phyloP scores from a whole-genome alignment of 2,113 vertebrate species.

The Psephotus haematonotus region DNA sequence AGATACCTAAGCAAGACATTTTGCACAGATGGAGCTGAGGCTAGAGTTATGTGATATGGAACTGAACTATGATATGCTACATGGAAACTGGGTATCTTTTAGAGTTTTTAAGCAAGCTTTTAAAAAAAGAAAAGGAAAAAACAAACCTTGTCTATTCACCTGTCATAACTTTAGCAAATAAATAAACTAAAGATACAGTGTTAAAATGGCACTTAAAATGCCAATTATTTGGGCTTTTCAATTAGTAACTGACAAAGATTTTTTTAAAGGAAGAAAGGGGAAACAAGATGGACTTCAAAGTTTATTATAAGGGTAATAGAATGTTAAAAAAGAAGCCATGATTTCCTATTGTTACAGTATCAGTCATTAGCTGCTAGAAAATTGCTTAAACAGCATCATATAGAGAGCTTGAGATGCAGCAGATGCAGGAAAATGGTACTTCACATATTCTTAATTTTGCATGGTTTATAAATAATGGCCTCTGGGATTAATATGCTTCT shows the following conservation, averaged over 20 bases:
- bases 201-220: not conserved
- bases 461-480: conserved; percentile 26
- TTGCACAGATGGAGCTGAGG: not conserved
- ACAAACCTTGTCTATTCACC: not conserved
- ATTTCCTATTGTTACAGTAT: conserved; percentile 19
- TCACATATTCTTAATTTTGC: not conserved
- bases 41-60: not conserved
- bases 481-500: conserved; percentile 21
- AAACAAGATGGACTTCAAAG: not conserved
- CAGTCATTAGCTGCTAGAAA: conserved; percentile 15
- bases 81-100: fast-evolving
- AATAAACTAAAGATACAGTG: not conserved
- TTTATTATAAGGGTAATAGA: not conserved
- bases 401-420: not conserved
- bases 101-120: not conserved
- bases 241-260: not conserved
- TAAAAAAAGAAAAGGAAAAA: not conserved
- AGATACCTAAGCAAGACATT: not conserved
- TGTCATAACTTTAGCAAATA: not conserved
- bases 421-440: not conserved
- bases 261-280: not conserved
- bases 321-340: not conserved
- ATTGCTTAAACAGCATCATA: not conserved
- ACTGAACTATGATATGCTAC: not conserved
- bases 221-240: not conserved